Base-by-base conservation (phyloP, 2,888 invertebrate genomes). In the Drosophila kuntzei region DNA sequence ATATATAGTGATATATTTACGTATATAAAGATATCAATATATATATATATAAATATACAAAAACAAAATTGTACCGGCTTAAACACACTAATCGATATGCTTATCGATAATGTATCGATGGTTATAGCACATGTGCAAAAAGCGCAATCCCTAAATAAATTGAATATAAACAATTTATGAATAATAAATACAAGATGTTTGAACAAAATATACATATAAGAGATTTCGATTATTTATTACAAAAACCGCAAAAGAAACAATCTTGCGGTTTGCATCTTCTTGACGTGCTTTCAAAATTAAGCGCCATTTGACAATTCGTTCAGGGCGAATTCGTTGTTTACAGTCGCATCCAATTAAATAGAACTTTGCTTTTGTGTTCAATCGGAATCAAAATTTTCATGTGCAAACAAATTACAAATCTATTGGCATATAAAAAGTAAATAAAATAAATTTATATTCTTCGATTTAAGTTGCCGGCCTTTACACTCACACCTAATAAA, bases 81-180 rank as follows among this genome's bases (percentile, higher is more conserved):
- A 41, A 32, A 32, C 39, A 47, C 22, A 44, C 22, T 22, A 50
- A 41, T 50, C 43, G 50, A 22, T 34, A 37, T 47, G 20, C 20
- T n/a, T 22, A 20, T 46, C 49, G 58, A 49, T 53, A 18, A 37
- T 47, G 3, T 44, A 34, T 44, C n/a, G 20, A 20, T 54, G 20
- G n/a, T 51, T 32, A 53, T 22, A 29, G 50, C 27, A 58, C 53
- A 59, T 58, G 37, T 39, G 29, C 58, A 49, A n/a, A 14, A 37
- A 29, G 43, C 50, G 34, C 34, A 63, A 36, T 39, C 29, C 50
- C 32, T 60, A 61, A 41, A 61, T 61, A 46, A 61, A 60, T 58
- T 43, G 34, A 60, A 18, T 60, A 34, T 53, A 16, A 34, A 53
- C 47, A 47, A 32, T 47, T 47, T 47, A 47, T 47, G 29, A 32